Conservation (phyloP, 2,797 vertebrate genomes). For the Apodemus agrarius region DNA sequence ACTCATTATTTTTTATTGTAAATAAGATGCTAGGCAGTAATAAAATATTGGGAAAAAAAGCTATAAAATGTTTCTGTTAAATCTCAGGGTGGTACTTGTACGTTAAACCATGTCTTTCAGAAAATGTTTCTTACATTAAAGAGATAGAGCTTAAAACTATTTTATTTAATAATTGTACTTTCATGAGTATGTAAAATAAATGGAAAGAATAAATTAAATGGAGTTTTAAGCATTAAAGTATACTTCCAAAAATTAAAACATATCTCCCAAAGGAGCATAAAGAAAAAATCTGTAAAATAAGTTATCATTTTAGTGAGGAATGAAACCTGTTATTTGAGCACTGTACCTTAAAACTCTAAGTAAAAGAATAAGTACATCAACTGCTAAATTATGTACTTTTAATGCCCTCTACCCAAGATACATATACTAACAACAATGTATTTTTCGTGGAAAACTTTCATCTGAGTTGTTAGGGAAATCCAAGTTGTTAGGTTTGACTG, state of each 20-base stretch:
- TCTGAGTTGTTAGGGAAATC: not conserved
- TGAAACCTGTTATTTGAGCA: not conserved
- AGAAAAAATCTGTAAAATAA: slow-evolving; percentile 14
- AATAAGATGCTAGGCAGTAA: slow-evolving; percentile 65
- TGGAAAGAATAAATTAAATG: not conserved
- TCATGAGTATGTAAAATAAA: slow-evolving; percentile 18
- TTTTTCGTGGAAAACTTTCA: not conserved
- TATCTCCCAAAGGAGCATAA: not conserved
- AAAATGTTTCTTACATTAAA: slow-evolving; percentile 45
- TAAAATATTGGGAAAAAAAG: slow-evolving; percentile 59
- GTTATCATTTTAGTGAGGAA: not conserved
- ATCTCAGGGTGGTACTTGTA: slow-evolving; percentile 42
- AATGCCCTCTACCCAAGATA: not conserved
- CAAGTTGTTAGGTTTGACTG: too few relatives aligned
- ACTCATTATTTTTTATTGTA: slow-evolving; percentile 76
- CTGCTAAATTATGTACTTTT: not conserved
- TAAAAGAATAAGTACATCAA: not conserved
- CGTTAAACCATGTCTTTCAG: slow-evolving; percentile 20
- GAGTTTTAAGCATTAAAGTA: not conserved
- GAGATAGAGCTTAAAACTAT: not conserved
- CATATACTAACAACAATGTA: not conserved
- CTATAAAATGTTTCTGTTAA: slow-evolving; percentile 58
- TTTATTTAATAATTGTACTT: slow-evolving; percentile 50
- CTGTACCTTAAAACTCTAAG: not conserved
- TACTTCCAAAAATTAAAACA: not conserved